These are phyloP conservation scores for Macrobrachium nipponense DNA, from an alignment of 1,140 invertebrate genomes.

Conservation along the genomic window DNA sequence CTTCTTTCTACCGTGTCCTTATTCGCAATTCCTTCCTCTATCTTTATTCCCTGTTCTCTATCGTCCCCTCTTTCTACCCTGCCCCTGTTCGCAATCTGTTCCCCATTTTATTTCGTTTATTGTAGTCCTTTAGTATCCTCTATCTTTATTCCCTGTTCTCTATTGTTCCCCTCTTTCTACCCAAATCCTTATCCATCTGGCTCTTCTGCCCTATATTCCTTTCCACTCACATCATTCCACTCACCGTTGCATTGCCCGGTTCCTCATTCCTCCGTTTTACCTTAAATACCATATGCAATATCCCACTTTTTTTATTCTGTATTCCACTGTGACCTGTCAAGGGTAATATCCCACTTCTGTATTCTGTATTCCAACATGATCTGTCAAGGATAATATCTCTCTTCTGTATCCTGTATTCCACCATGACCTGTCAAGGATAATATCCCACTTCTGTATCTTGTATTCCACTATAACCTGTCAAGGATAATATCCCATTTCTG, in stretches of 20 bases:
- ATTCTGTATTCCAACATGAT: not conserved
- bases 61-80: no score
- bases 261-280: not conserved
- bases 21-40: no score
- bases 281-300: no score
- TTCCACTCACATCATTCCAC: not conserved
- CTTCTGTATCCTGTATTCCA: no score
- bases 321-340: not conserved
- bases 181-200: not conserved
- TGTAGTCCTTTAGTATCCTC: not conserved
- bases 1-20: constrained; percentile 11
- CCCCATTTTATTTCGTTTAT: not conserved
- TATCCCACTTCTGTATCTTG: constrained; percentile 4
- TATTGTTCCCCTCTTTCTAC: not conserved
- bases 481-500: no score
- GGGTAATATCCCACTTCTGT: constrained; percentile 4
- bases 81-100: no score
- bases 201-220: not conserved
- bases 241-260: no score
- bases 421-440: no score
- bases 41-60: no score
- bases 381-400: no score
- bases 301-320: not conserved
- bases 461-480: not conserved
- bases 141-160: not conserved